Conservation (phyloP, 2,888 invertebrate species). For the Eumerus sabulonum region DNA sequence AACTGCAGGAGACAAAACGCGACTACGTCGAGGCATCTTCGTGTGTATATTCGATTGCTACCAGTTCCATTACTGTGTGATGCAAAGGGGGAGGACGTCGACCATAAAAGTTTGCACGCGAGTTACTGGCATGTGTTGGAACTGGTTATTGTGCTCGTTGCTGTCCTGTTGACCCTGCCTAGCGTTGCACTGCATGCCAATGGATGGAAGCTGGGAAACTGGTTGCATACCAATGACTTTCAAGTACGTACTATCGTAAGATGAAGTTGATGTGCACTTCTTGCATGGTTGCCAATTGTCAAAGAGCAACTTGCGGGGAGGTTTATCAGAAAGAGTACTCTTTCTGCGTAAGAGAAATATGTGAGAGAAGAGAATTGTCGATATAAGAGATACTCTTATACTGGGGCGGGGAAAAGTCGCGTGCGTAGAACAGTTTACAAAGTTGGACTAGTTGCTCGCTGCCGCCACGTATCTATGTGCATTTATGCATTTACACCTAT, state of each 20-base stretch:
- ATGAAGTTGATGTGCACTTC: too few relatives aligned
- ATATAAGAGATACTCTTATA: slow-evolving; percentile 64
- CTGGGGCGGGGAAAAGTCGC: slow-evolving; percentile 34
- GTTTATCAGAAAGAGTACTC: too few relatives aligned
- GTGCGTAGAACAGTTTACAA: slow-evolving; percentile 44
- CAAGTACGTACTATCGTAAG: too few relatives aligned
- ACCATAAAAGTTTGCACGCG: too few relatives aligned
- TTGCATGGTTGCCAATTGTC: too few relatives aligned
- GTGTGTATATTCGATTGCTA: too few relatives aligned
- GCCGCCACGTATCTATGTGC: slow-evolving; percentile 2
- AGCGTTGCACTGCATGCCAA: slow-evolving; percentile 37
- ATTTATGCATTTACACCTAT: slow-evolving; percentile 1
- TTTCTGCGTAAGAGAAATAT: too few relatives aligned
- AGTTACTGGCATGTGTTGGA: slow-evolving; percentile 22
- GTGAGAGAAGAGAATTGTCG: not conserved
- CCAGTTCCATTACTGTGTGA: too few relatives aligned
- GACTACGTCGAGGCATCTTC: too few relatives aligned
- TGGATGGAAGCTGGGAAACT: slow-evolving; percentile 41
- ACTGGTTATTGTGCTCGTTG: slow-evolving; percentile 50
- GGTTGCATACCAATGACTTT: slow-evolving; percentile 53
- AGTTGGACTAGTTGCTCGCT: slow-evolving; percentile 46
- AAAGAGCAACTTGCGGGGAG: too few relatives aligned
- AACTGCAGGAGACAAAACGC: slow-evolving; percentile 22
- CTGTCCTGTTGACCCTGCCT: slow-evolving; percentile 48
- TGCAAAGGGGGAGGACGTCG: too few relatives aligned